These are phyloP conservation scores for Propsilocerus akamusi DNA, from an alignment of 1,140 invertebrate genomes.

Conservation along the genomic window DNA sequence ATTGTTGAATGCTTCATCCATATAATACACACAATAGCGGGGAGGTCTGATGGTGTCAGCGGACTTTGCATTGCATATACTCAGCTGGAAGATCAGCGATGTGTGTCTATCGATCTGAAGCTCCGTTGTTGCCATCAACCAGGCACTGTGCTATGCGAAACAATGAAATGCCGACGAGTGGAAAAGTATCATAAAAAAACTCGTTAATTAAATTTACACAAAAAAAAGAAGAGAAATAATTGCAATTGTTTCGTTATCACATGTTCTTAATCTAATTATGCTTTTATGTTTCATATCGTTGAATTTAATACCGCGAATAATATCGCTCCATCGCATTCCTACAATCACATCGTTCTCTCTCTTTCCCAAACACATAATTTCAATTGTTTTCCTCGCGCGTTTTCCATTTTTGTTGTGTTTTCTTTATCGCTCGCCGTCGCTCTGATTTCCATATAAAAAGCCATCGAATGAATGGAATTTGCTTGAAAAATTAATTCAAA, in stretches of 20 bases:
- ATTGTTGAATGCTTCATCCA: constrained; percentile 1
- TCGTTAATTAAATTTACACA: constrained; percentile 1
- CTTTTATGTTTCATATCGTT: too few species aligned
- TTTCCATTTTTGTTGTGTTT: background rate
- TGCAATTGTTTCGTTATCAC: constrained; percentile 3
- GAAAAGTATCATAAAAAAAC: background rate
- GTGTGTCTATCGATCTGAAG: constrained; percentile 1
- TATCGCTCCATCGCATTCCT: background rate
- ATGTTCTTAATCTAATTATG: constrained; percentile 4
- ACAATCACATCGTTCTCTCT: background rate
- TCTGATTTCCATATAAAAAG: background rate
- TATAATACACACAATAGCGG: too few species aligned
- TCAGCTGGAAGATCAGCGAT: background rate
- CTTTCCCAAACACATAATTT: background rate
- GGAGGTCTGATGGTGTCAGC: background rate
- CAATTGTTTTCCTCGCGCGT: background rate
- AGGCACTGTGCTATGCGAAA: too few species aligned
- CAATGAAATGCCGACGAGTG: background rate
- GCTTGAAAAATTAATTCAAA: background rate
- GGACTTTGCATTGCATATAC: background rate
- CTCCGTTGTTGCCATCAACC: too few species aligned
- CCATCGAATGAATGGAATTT: too few species aligned
- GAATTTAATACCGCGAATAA: too few species aligned
- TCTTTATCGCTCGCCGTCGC: background rate
- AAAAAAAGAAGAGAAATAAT: background rate